These are phyloP conservation scores for Sternarchorhynchus goeldii DNA, from an alignment of 2,797 vertebrate genomes.

Conservation along the genomic window DNA sequence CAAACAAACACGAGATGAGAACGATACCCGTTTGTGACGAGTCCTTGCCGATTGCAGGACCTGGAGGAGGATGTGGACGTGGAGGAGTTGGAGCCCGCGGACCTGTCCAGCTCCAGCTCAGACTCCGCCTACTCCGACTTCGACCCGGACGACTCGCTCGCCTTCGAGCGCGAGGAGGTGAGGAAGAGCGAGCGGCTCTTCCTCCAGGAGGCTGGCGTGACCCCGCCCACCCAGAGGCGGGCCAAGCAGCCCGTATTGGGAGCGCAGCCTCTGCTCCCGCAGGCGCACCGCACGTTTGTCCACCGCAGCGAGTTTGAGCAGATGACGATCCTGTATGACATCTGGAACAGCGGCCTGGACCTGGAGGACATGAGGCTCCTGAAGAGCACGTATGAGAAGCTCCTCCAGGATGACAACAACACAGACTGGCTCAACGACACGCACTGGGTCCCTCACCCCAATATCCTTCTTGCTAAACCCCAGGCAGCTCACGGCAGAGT, in stretches of 20 bases:
- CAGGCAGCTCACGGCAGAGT: too few species aligned
- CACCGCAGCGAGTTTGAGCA: conserved; percentile 90
- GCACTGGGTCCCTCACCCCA: conserved; percentile 92
- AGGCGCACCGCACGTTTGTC: conserved; percentile 63
- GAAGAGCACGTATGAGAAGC: conserved; percentile 83
- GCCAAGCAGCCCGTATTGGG: conserved; percentile 53
- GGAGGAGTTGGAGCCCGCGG: conserved; percentile 79
- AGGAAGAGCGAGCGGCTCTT: conserved; percentile 79
- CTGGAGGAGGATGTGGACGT: conserved; percentile 79
- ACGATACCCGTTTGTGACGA: too few species aligned
- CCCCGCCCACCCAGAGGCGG: conserved; percentile 59
- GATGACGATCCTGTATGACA: conserved; percentile 94
- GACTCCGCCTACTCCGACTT: conserved; percentile 52
- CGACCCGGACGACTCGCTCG: conserved; percentile 67
- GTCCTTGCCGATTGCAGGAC: conserved; percentile 45
- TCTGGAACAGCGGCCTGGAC: conserved; percentile 91
- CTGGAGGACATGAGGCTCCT: conserved; percentile 84
- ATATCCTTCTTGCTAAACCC: conserved; percentile 81
- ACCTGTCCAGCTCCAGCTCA: conserved; percentile 72
- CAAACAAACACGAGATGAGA: too few species aligned
- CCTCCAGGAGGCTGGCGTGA: conserved; percentile 75
- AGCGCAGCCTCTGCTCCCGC: not conserved
- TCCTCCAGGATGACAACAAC: conserved; percentile 84
- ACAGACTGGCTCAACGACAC: conserved; percentile 94
- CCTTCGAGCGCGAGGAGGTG: conserved; percentile 74